phyloP scores from a whole-genome alignment of 2,113 vertebrate genomes.

The Anguilla rostrata region DNA sequence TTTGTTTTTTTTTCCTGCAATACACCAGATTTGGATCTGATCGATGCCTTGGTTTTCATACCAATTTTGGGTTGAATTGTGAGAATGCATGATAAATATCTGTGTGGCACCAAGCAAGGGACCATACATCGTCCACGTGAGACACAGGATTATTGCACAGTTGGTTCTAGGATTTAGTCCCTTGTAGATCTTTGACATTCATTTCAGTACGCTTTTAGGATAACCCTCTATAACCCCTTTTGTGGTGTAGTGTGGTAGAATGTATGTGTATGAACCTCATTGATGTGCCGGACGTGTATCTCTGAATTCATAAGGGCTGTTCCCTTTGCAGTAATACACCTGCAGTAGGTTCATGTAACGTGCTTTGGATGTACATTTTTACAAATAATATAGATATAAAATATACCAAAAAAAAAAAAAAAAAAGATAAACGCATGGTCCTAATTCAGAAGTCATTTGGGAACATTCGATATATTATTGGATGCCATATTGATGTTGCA shows the following conservation, averaged over 20 bases:
- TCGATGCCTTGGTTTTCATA: slow-evolving; percentile 10
- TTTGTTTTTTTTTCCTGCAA: not conserved
- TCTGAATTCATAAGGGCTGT: slow-evolving; percentile 43
- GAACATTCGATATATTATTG: slow-evolving; percentile 63
- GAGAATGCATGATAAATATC: not conserved
- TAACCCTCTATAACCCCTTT: not conserved
- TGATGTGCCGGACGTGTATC: slow-evolving; percentile 42
- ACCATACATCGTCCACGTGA: not conserved
- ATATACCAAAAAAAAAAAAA: slow-evolving; percentile 22
- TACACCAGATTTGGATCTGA: not conserved
- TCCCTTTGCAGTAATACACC: slow-evolving; percentile 43
- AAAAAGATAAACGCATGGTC: slow-evolving; percentile 44
- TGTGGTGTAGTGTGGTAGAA: slow-evolving; percentile 17
- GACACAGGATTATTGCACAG: not conserved
- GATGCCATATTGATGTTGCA: slow-evolving; percentile 77
- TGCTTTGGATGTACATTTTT: slow-evolving; percentile 52
- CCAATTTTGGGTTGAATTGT: not conserved
- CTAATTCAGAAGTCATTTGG: slow-evolving; percentile 53
- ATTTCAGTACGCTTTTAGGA: not conserved
- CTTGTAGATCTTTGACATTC: not conserved
- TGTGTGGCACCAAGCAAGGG: not conserved
- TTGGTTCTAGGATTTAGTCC: not conserved
- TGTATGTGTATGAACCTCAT: slow-evolving; percentile 33
- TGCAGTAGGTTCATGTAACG: slow-evolving; percentile 44
- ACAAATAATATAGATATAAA: slow-evolving; percentile 34